Conservation (phyloP, 2,113 vertebrate species). For the Todiramphus chloris region DNA sequence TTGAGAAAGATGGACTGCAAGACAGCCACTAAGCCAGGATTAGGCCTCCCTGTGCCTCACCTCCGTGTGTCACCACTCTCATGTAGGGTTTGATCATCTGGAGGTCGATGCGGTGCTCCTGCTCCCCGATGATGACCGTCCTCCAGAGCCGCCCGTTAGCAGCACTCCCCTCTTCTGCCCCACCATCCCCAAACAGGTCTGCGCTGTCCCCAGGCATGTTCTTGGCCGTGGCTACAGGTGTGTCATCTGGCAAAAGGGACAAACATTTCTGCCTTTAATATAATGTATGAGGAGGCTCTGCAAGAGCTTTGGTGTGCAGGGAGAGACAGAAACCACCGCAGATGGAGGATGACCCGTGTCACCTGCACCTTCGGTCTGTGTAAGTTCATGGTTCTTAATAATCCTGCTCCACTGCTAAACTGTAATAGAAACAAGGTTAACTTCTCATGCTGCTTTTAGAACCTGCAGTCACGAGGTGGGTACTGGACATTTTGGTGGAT, state of each 20-base stretch:
- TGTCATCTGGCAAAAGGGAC: constrained; percentile 82
- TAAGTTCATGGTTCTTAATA: background rate
- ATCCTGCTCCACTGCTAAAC: background rate
- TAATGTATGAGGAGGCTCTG: accelerated
- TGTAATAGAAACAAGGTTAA: background rate
- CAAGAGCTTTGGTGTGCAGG: background rate
- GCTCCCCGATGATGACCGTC: constrained; percentile 93
- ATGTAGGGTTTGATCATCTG: constrained; percentile 97
- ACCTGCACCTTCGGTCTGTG: background rate
- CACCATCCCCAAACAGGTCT: constrained; percentile 76
- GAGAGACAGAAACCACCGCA: background rate
- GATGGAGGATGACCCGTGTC: accelerated
- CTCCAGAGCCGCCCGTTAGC: constrained; percentile 91
- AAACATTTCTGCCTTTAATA: background rate
- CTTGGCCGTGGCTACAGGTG: constrained; percentile 91
- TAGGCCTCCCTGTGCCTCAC: constrained; percentile 53
- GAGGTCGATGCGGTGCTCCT: constrained; percentile 96
- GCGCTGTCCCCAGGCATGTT: constrained; percentile 83
- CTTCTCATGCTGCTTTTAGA: background rate
- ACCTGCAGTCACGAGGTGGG: background rate
- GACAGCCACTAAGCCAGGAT: accelerated
- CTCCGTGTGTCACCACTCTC: constrained; percentile 94
- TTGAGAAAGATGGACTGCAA: background rate
- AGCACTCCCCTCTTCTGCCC: constrained; percentile 67
- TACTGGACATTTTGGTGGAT: background rate